Conservation (phyloP, 2,797 vertebrate species). For the Cephalopachus bancanus region DNA sequence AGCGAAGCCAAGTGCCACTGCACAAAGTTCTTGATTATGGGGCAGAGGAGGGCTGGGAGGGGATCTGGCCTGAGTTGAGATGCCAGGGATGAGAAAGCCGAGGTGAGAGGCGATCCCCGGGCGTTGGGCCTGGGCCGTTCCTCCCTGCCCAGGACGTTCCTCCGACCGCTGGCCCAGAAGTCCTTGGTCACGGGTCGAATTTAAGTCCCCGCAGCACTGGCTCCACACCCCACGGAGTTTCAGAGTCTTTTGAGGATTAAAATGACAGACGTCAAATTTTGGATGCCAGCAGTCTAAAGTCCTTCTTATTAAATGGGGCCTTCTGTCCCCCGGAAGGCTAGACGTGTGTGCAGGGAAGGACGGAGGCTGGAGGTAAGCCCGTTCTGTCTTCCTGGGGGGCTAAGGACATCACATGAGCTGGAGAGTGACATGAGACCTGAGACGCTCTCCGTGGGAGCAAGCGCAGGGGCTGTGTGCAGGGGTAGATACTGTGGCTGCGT, state of each 20-base stretch:
- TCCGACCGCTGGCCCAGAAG: not conserved
- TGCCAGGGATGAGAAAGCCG: not conserved
- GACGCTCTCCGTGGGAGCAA: not conserved
- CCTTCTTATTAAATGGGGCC: constrained; percentile 23
- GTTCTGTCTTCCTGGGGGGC: not conserved
- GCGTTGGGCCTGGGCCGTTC: too few relatives aligned
- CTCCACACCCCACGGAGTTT: not conserved
- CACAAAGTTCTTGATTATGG: too few relatives aligned
- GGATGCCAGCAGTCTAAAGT: not conserved
- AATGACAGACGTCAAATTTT: not conserved
- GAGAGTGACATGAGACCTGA: not conserved
- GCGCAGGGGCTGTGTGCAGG: too few relatives aligned
- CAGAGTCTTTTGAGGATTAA: constrained; percentile 9
- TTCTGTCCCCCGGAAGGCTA: not conserved
- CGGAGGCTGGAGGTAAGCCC: not conserved
- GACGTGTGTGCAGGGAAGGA: not conserved
- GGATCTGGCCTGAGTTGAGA: not conserved
- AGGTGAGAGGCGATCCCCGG: not conserved
- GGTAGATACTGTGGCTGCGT: too few relatives aligned
- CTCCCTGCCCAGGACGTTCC: not conserved
- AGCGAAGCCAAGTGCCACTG: too few relatives aligned
- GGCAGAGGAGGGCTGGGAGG: too few relatives aligned
- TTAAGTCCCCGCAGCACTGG: not conserved
- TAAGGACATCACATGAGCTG: not conserved
- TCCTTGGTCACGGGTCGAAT: not conserved